These are phyloP conservation scores for Notocelia uddmanniana DNA, from an alignment of 2,888 invertebrate species.

Conservation along the genomic window DNA sequence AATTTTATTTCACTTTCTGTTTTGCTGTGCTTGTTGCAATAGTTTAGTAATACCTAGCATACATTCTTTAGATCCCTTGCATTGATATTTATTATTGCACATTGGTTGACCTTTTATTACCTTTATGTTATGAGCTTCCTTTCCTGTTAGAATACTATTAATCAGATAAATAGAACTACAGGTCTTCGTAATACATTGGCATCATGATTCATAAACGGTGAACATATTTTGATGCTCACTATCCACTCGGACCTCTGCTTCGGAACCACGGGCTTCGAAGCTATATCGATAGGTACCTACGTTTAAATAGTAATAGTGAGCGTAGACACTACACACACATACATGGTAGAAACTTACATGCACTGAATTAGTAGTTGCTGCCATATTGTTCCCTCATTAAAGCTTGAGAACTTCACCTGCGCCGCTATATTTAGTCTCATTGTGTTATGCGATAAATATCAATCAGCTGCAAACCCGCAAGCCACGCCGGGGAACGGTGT, in stretches of 20 bases:
- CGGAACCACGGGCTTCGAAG: too few relatives aligned
- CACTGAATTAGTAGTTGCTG: slow-evolving; percentile 18
- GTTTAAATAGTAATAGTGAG: too few relatives aligned
- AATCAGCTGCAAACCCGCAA: slow-evolving; percentile 59
- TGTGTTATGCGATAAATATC: slow-evolving; percentile 75
- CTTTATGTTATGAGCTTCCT: background rate
- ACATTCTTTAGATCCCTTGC: background rate
- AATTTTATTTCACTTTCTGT: slow-evolving; percentile 6
- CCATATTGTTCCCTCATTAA: slow-evolving; percentile 61
- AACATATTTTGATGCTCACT: too few relatives aligned
- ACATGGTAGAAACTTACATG: background rate
- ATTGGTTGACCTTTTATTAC: too few relatives aligned
- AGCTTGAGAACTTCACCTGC: slow-evolving; percentile 71
- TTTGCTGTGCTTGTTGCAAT: background rate
- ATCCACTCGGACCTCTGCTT: too few relatives aligned
- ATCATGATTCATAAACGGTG: background rate
- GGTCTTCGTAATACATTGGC: background rate
- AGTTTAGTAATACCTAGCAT: background rate
- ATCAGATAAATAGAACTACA: background rate
- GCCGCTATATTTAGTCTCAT: slow-evolving; percentile 81
- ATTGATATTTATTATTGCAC: too few relatives aligned
- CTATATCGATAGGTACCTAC: too few relatives aligned
- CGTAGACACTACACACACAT: background rate
- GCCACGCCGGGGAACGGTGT: slow-evolving; percentile 20
- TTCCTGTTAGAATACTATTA: background rate